Conservation (phyloP, 2,113 vertebrate species). For the Elachura formosa region DNA sequence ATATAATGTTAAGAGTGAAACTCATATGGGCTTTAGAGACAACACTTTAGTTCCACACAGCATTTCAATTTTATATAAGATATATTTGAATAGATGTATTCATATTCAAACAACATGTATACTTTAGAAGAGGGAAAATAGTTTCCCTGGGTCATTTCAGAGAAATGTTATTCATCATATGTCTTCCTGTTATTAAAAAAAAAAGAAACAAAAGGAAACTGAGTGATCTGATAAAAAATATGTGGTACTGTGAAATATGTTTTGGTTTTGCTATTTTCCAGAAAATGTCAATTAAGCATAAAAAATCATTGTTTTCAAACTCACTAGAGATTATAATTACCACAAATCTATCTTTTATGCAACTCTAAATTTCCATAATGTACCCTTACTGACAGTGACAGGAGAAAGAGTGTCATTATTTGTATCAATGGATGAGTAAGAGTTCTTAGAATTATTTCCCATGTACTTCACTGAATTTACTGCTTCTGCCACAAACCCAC, state of each 20-base stretch:
- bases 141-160: not conserved
- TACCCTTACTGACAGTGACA: not conserved
- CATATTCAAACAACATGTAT: not conserved
- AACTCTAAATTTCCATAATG: conserved; percentile 19
- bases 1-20: not conserved
- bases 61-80: not conserved
- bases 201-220: not conserved
- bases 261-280: not conserved
- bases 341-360: conserved; percentile 3
- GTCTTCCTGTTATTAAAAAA: not conserved
- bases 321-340: conserved; percentile 7
- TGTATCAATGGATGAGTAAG: not conserved
- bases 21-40: not conserved
- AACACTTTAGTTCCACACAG: not conserved
- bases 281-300: conserved; percentile 32
- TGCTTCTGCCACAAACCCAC: conserved; percentile 28
- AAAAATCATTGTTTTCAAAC: conserved; percentile 35
- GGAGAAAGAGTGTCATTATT: not conserved
- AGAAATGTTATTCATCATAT: not conserved
- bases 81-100: not conserved
- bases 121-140: accelerated
- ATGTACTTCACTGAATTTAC: conserved; percentile 51
- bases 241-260: not conserved
- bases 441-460: conserved; percentile 10
- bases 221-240: conserved; percentile 3